Evolutionary conservation across 2,113 vertebrate genomes (phyloP).

Genomic region (Corapipo altera): DNA sequence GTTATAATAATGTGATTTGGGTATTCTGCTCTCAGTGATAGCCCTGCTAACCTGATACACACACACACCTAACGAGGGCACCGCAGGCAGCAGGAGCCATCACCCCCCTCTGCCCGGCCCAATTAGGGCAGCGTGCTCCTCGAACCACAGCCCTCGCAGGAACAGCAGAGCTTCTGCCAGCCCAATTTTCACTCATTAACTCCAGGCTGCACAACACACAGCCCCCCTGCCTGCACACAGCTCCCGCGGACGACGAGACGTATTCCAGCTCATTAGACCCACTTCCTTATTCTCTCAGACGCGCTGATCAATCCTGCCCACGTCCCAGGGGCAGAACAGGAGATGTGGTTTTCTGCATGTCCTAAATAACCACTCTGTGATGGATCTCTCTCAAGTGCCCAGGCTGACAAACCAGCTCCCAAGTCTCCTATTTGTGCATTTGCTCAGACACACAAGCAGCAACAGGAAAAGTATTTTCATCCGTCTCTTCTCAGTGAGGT

Average conservation of each 20-base stretch:
- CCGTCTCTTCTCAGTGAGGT: not conserved
- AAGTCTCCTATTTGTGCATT: not conserved
- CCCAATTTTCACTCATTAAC: conserved; percentile 58
- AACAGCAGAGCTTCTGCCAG: conserved; percentile 30
- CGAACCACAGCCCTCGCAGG: not conserved
- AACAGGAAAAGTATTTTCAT: not conserved
- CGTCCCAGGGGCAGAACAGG: conserved; percentile 1
- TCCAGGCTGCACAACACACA: conserved; percentile 1
- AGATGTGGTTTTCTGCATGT: not conserved
- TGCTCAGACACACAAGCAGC: not conserved
- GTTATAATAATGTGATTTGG: not conserved
- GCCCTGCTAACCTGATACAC: not conserved
- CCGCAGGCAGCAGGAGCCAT: not conserved
- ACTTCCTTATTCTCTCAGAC: conserved; percentile 51
- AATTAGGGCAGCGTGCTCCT: conserved; percentile 44
- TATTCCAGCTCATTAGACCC: conserved; percentile 50
- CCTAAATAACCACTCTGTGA: conserved; percentile 15
- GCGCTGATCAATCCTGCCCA: conserved; percentile 20
- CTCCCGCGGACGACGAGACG: not conserved
- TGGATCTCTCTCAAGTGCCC: conserved; percentile 7
- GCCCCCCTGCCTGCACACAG: not conserved
- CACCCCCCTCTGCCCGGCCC: conserved; percentile 14
- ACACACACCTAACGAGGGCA: not conserved
- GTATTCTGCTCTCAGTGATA: not conserved
- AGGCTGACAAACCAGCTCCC: not conserved